These are phyloP conservation scores for Epizoanthus stellaris DNA, from an alignment of 92 coral and sea anemone genomes.

Conservation along the genomic window DNA sequence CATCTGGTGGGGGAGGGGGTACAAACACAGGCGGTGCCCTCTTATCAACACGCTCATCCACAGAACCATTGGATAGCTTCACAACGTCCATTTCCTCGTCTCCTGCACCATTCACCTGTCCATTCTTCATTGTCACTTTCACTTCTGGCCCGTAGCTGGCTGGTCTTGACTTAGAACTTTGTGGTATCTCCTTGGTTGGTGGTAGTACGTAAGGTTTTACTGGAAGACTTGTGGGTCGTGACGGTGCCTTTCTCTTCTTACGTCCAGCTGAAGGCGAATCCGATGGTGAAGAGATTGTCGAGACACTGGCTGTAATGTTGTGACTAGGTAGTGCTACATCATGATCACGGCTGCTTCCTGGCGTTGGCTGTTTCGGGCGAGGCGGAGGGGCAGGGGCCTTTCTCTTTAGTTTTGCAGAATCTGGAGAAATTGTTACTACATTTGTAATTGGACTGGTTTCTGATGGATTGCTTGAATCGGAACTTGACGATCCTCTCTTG, in stretches of 20 bases:
- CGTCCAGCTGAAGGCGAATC: slow-evolving; percentile 12
- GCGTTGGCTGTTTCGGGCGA: neutral
- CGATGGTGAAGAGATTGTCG: slow-evolving; percentile 2
- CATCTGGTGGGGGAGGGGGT: slow-evolving; percentile 97
- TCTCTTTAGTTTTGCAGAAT: slow-evolving; percentile 31
- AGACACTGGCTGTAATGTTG: neutral
- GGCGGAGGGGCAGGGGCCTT: slow-evolving; percentile 38
- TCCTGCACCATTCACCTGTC: neutral
- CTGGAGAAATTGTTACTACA: neutral
- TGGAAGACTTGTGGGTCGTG: slow-evolving; percentile 34
- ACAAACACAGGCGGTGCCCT: slow-evolving; percentile 74
- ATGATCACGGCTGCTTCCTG: slow-evolving; percentile 2
- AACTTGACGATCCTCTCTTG: slow-evolving; percentile 10
- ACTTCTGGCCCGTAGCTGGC: neutral
- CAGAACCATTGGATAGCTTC: no score
- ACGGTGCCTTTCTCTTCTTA: slow-evolving; percentile 37
- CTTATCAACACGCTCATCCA: slow-evolving; percentile 27
- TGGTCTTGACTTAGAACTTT: no score
- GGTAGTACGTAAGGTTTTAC: neutral
- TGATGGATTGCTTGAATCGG: neutral
- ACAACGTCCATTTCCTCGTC: neutral
- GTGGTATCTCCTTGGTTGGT: neutral
- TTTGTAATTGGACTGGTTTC: slow-evolving; percentile 7
- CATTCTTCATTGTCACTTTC: neutral
- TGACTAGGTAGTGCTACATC: slow-evolving; percentile 6